Conservation (phyloP, 2,888 invertebrate species). For the Steinernema scapterisci region DNA sequence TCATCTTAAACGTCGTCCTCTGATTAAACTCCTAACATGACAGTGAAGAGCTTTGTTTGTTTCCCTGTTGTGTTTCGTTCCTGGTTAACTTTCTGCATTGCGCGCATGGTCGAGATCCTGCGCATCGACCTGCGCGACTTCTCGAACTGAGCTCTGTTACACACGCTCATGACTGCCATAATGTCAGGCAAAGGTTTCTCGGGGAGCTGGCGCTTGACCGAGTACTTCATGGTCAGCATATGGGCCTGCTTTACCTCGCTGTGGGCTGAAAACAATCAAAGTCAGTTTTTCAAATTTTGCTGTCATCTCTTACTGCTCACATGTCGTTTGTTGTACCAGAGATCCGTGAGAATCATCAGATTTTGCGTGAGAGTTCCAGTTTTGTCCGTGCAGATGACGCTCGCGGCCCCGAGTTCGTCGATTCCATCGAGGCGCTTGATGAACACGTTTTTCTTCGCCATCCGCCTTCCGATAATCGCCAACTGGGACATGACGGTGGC, state of each 20-base stretch:
- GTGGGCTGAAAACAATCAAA: constrained; percentile 42
- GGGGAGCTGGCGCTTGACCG: constrained; percentile 48
- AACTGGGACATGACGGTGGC: constrained; percentile 66
- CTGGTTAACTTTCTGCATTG: constrained; percentile 55
- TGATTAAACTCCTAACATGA: constrained; percentile 50
- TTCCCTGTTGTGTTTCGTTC: constrained; percentile 48
- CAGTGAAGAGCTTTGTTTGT: constrained; percentile 62
- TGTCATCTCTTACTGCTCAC: constrained; percentile 40
- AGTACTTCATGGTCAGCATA: constrained; percentile 51
- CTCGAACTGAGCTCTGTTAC: constrained; percentile 63
- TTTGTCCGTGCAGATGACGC: constrained; percentile 94
- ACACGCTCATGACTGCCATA: constrained; percentile 63
- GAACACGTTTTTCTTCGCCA: constrained; percentile 99
- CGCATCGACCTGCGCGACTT: constrained; percentile 45
- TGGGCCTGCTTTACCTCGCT: constrained; percentile 59
- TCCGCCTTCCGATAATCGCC: constrained; percentile 77
- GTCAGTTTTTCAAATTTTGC: background rate
- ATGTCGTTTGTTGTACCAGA: constrained; percentile 58
- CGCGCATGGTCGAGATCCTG: constrained; percentile 54
- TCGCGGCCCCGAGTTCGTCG: constrained; percentile 81
- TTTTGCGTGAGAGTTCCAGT: constrained; percentile 97
- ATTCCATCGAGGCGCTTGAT: constrained; percentile 72
- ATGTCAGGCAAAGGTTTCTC: constrained; percentile 62
- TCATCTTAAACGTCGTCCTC: background rate
- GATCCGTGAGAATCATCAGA: constrained; percentile 76